Percentiles rank a stretch among this genome's conserved stretches.
Evolutionary conservation across 1,140 invertebrate genomes (phyloP).

Genomic region (Notospermus geniculatus): DNA sequence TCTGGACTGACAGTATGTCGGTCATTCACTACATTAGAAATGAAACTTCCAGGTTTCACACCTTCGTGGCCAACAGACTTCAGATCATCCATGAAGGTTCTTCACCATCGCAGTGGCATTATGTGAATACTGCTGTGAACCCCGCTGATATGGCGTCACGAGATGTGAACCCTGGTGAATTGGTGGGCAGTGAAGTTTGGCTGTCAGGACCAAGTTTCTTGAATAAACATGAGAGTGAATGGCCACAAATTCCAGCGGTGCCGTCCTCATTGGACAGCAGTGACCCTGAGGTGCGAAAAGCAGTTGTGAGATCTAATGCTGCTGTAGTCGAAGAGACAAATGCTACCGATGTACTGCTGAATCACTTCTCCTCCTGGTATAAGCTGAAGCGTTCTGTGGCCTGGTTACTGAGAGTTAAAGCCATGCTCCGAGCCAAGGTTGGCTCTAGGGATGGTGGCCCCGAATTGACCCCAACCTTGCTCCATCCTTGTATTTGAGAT

Average conservation of each 20-base stretch:
- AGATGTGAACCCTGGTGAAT: not conserved
- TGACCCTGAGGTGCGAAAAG: slow-evolving; percentile 3
- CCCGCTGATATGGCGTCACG: too few species aligned
- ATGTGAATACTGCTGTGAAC: slow-evolving; percentile 1
- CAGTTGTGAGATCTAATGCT: not conserved
- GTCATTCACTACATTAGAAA: too few species aligned
- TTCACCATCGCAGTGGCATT: not conserved
- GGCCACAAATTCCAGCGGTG: not conserved
- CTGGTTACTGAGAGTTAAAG: not conserved
- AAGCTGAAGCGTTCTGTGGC: not conserved
- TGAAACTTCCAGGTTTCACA: too few species aligned
- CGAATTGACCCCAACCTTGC: too few species aligned
- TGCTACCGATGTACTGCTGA: not conserved
- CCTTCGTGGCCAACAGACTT: slow-evolving; percentile 9
- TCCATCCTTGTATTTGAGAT: too few species aligned
- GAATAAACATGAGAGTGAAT: slow-evolving; percentile 1
- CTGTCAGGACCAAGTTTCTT: not conserved
- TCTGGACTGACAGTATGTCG: too few species aligned
- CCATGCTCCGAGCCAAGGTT: too few species aligned
- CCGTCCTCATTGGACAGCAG: too few species aligned
- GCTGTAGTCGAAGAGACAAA: not conserved
- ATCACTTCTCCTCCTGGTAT: not conserved
- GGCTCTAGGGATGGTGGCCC: too few species aligned
- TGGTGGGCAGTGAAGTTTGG: not conserved
- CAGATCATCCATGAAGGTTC: not conserved